Evolutionary conservation across 1,140 invertebrate species (phyloP).

Genomic region (Lucilia cuprina): DNA sequence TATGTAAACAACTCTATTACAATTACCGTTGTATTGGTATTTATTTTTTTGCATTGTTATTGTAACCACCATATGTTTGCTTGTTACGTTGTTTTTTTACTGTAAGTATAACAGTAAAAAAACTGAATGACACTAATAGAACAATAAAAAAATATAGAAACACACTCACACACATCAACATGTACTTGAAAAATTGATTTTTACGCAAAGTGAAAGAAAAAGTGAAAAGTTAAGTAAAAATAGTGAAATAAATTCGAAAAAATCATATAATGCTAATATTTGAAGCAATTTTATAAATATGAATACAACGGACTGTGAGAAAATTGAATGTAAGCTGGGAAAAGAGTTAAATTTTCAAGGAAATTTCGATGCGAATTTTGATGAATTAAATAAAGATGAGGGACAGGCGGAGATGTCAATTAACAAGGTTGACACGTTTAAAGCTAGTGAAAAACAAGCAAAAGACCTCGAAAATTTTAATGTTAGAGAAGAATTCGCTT

Average conservation of each 20-base stretch:
- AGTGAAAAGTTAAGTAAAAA: conserved; percentile 9
- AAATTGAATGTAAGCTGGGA: conserved; percentile 36
- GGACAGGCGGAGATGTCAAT: conserved; percentile 22
- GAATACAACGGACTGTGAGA: conserved; percentile 37
- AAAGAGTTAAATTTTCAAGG: conserved; percentile 25
- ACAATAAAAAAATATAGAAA: not conserved
- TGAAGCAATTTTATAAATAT: not conserved
- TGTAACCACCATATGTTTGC: not conserved
- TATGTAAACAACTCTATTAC: not conserved
- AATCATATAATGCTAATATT: not conserved
- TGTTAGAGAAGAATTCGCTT: not conserved
- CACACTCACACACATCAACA: not conserved
- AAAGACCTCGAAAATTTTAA: conserved; percentile 20
- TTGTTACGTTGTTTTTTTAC: not conserved
- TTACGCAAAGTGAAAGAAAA: not conserved
- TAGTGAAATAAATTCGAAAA: not conserved
- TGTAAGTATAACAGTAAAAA: not conserved
- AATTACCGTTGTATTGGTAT: conserved; percentile 11
- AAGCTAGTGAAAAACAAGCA: not conserved
- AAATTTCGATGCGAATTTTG: conserved; percentile 26
- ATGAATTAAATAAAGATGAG: conserved; percentile 20
- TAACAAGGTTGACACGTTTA: conserved; percentile 29
- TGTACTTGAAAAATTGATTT: conserved; percentile 39
- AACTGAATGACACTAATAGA: not conserved
- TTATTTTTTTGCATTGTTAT: not conserved